These are phyloP conservation scores for Temnothorax unifasciatus DNA, from an alignment of 2,888 invertebrate species.

Conservation along the genomic window DNA sequence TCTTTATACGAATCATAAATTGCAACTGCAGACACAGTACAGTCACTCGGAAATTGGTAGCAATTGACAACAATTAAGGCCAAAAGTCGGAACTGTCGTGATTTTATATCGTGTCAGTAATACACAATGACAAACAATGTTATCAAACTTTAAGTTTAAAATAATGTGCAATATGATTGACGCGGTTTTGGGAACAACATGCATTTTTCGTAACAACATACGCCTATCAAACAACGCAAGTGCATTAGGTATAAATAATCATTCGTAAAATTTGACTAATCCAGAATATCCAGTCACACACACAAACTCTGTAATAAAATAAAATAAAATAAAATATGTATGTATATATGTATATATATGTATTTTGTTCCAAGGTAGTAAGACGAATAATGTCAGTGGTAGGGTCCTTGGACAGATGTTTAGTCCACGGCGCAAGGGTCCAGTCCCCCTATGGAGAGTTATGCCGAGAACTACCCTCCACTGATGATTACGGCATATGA, in stretches of 20 bases:
- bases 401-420: conserved; percentile 83
- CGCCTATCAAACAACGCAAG: neutral
- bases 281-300: neutral
- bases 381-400: conserved; percentile 51
- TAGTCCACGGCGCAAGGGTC: conserved; percentile 83
- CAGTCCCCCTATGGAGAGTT: conserved; percentile 84
- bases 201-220: neutral
- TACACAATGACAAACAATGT: conserved; percentile 42
- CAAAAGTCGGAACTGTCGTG: conserved; percentile 77
- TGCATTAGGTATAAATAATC: too few relatives aligned
- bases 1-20: conserved; percentile 56
- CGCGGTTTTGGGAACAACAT: conserved; percentile 16
- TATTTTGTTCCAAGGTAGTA: conserved; percentile 57
- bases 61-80: conserved; percentile 84
- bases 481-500: conserved; percentile 59
- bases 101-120: conserved; percentile 74
- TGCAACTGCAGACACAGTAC: conserved; percentile 58
- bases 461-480: conserved; percentile 83
- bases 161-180: neutral
- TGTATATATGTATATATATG: neutral
- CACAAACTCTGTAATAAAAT: neutral
- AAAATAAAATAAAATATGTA: neutral
- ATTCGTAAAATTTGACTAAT: too few relatives aligned
- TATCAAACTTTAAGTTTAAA: conserved; percentile 51
- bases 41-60: conserved; percentile 79